Base-by-base conservation (phyloP, 2,797 vertebrate species). In the Acomys russatus region DNA sequence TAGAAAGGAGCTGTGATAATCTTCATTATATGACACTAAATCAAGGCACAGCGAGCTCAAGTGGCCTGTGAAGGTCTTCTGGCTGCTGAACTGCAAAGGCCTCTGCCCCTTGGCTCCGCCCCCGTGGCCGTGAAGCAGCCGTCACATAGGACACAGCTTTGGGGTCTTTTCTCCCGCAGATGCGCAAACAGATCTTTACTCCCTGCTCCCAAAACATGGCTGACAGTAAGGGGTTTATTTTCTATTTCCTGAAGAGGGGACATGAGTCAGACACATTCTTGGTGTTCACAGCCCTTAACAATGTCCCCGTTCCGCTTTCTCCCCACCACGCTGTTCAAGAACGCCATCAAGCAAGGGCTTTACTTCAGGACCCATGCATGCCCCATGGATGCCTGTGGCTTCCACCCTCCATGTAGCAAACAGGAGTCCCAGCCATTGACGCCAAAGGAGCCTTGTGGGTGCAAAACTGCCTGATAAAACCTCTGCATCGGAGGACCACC, bases 1-100 rank as follows among this genome's bases (percentile, higher is more conserved):
- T 44, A 38, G 2, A 3, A 44, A 78, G 30, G 0, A 15, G 6
- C 59, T 3, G 10, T 63, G 49, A 4, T 3, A 0, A 80, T 0
- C 76, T 17, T 68, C 44, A 12, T 2, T 38, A 30, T 14, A 35
- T 22, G 28, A 33, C 25, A 23, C 49, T 7, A n/a, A 49, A n/a
- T 74, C 14, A 25, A 77, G 68, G 82, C 73, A 44, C 33, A 63
- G 78, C 61, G 83, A 76, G 44, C 20, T 15, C 17, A 33, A 54
- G 17, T 11, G 25, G 38, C 30, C 2, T 33, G 23, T 59, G 1
- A 38, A 38, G 44, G 49, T 22, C 63, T 28, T 18, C 61, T 44
- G 23, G 71, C 35, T 4, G 6, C 18, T 1, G 14, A 18, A 35
- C 1, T 18, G 14, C 35, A 17, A 4, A 22, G 28, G 33, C 49